A percentile compares a stretch with the other conserved stretches of the same genome.
Evolutionary conservation across 2,113 vertebrate species (phyloP).

Genomic region (Patagioenas fasciata): DNA sequence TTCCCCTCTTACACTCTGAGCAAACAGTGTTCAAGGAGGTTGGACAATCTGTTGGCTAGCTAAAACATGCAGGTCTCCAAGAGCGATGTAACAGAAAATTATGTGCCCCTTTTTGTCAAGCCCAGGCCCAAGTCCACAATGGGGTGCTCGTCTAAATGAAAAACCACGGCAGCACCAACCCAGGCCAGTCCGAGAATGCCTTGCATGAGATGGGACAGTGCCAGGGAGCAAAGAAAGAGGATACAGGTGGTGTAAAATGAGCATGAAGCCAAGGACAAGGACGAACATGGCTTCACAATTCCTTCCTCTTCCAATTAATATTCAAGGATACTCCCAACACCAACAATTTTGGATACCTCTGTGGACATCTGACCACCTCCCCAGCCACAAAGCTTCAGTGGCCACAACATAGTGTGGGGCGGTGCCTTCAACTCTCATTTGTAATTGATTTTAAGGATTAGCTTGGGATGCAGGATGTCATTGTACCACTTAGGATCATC

Average conservation of each 20-base stretch:
- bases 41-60: slow-evolving; percentile 14
- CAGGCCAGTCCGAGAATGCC: background rate
- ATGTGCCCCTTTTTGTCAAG: background rate
- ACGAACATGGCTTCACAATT: background rate
- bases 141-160: background rate
- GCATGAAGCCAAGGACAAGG: background rate
- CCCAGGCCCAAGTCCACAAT: background rate
- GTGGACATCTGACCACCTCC: rapidly evolving
- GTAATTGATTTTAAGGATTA: background rate
- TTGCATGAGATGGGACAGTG: background rate
- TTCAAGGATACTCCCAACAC: background rate
- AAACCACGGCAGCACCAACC: background rate
- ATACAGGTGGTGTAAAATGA: background rate
- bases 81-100: background rate
- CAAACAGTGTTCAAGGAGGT: background rate
- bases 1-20: background rate
- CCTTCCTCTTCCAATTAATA: background rate
- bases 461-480: background rate
- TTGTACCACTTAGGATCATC: background rate
- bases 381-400: background rate
- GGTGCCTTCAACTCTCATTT: background rate
- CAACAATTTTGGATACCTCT: background rate
- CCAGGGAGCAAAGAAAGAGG: background rate
- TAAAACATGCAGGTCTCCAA: background rate
- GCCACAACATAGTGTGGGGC: background rate